Evolutionary conservation across 2,888 invertebrate species (phyloP), one percentile per base, ranked within the genome.

Genomic region (Chironomus tentans): DNA sequence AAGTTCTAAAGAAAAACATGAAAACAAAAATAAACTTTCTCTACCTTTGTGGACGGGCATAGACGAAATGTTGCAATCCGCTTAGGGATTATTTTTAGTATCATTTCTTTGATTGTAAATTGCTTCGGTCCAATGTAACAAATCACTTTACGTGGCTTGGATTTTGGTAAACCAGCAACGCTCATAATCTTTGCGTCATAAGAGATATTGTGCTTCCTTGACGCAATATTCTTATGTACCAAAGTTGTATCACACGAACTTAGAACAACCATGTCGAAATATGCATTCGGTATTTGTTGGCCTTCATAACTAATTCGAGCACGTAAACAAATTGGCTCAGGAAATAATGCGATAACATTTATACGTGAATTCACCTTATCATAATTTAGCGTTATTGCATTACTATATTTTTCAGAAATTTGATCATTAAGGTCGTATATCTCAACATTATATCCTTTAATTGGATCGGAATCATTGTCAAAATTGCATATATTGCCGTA

Each of bases 61-160:
- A 97, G 87, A 50, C 97, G 88, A 85, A 95, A 97, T 50, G 95
- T 94, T 77, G 92, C 93, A 80, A 97, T 88, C 80, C 95, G 87
- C 85, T 95, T 96, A 75, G 95, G 96, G 81, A 97, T 94, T 83
- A 97, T 92, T 85, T 94, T 95, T 80, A 97, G 87, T 79, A 96
- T 89, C 87, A 94, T 93, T 85, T 97, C 97, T 85, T 96, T 96
- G 81, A 97, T 88, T 77, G 93, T 94, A 79, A 97, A 87, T 86
- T 93, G 96, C 84, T 95, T 94, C 72, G 95, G 93, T 76, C 94
- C 95, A 80, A 97, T 91, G 83, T 93, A 95, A 84, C 94, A 93
- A 79, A 92, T 89, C 77, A 97, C 94, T 83, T 93, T 93, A 81
- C 95, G 92, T 68, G 93, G 91, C 82, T 94, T 94, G 62, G 89